Base-by-base conservation (phyloP, 2,113 vertebrate genomes). In the Diglossa brunneiventris region DNA sequence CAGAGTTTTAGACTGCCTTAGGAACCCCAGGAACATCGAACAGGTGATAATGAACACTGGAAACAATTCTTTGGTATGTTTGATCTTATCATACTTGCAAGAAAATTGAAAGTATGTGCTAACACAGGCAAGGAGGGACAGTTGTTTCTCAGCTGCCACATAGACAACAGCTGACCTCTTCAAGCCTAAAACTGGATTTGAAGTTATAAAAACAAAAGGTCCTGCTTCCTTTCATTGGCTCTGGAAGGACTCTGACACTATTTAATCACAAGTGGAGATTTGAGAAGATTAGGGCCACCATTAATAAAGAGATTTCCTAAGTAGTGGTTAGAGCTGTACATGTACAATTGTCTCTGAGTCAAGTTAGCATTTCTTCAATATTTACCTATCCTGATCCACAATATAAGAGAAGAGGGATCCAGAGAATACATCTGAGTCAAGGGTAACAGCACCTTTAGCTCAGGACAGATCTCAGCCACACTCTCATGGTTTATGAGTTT, bases 401-500 rank as follows among this genome's bases (percentile, higher is more conserved):
- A 11, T n/a, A 16, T 10, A 69, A 47, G 23, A 15, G 15, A 56
- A 81, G 56, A 62, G 14, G 37, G 15, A 84, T 35, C 6, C 31
- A 52, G 46, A 26, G 30, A 74, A 77, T 26, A 56, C 13, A 55
- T 18, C 39, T 41, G 20, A 69, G 20, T 26, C 35, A 73, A 22
- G 35, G 21, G 11, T 72, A 63, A 63, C 14, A 64, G 59, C 1
- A 3, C 21, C 58, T 89, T 87, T 52, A 74, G 42, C 55, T 66
- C 0, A 0, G 30, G 33, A 37, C 49, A 85, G 11, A 56, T 22
- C 28, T 68, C 30, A 41, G 16, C 21, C 56, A 58, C 0, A 0
- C 5, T 70, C 18, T 74, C 41, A 44, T 6, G 7, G 55, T 46
- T 74, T 74, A 30, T 6, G 33, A 30, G 14, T 49, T 64, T 18